Base-by-base conservation (phyloP, 2,888 invertebrate genomes). In the Nebria salina region DNA sequence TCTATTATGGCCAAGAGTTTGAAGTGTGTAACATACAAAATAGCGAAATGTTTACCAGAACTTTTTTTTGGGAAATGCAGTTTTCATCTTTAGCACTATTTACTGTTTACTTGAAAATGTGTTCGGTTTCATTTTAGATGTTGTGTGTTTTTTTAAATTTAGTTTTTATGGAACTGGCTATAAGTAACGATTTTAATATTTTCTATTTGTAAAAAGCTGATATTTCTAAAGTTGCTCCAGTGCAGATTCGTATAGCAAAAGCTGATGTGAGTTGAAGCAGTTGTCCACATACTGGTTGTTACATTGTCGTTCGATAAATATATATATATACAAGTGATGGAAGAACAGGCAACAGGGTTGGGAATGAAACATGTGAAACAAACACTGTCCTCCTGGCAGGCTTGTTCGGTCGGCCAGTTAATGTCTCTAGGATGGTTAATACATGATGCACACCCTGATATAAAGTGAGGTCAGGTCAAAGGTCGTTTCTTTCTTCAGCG, bases 361-460 rank as follows among this genome's bases (percentile, higher is more conserved):
- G 85, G 86, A 86, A 86, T 86, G 85, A 86, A 85, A 85, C 86
- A 86, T 86, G 86, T 86, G 86, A 85, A 86, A 85, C 85, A 86
- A 86, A 86, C 54, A 54, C 54, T 54, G 54, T 54, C 54, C 84
- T 80, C 75, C 64, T 42, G 3, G 11, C 26, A 11, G 34, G 9
- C 41, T 41, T 25, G 78, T 74, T n/a, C 68, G 72, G 79, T 75
- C 75, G 73, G 66, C 70, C 41, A 72, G 75, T 68, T 79, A 79
- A 79, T 79, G 79, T 68, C 74, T 74, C 13, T 68, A 72, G 80
- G 65, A 75, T 81, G 80, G 72, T 78, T 78, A 75, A 79, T 79
- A 75, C 75, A 75, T 75, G 80, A 75, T 70, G 75, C 66, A 15
- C 43, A 2, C 20, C 15, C 79, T 34, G 70, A 13, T 54, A 54